These are phyloP conservation scores for Oenanthe melanoleuca DNA, from an alignment of 2,113 vertebrate genomes.

Conservation along the genomic window DNA sequence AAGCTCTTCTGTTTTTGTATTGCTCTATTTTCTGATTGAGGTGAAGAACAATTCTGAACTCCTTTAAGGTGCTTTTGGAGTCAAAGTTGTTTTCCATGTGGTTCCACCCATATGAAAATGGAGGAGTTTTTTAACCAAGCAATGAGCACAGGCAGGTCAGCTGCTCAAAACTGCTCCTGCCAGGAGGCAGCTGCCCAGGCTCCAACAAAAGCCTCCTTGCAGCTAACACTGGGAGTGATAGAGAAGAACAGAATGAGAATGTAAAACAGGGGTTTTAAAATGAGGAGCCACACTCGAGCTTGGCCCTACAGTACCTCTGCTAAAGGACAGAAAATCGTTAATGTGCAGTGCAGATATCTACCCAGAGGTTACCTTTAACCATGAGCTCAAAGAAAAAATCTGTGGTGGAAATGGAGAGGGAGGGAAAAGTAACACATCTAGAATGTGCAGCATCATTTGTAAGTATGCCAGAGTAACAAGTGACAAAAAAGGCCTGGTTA, in stretches of 20 bases:
- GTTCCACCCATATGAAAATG: slow-evolving; percentile 32
- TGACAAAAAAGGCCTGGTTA: background rate
- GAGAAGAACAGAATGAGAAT: slow-evolving; percentile 44
- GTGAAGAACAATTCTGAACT: background rate
- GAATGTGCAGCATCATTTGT: background rate
- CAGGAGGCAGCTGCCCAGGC: slow-evolving; percentile 54
- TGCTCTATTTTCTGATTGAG: background rate
- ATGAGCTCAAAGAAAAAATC: background rate
- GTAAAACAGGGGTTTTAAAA: slow-evolving; percentile 50
- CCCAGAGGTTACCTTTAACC: slow-evolving; percentile 28
- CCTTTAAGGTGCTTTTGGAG: background rate
- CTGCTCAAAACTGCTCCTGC: slow-evolving; percentile 12
- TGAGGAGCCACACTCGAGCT: background rate
- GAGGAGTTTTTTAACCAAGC: slow-evolving; percentile 4
- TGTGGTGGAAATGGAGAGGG: background rate
- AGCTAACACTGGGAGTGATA: background rate
- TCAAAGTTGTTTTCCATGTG: background rate
- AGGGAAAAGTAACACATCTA: background rate
- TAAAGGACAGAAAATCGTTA: slow-evolving; percentile 14
- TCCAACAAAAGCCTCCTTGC: slow-evolving; percentile 46
- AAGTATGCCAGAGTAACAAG: background rate
- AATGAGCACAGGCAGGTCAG: slow-evolving; percentile 24
- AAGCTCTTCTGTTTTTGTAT: background rate
- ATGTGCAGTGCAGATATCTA: slow-evolving; percentile 22
- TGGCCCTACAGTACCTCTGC: background rate